Conservation (phyloP, 2,113 vertebrate species). For the Eupsittula cactorum region DNA sequence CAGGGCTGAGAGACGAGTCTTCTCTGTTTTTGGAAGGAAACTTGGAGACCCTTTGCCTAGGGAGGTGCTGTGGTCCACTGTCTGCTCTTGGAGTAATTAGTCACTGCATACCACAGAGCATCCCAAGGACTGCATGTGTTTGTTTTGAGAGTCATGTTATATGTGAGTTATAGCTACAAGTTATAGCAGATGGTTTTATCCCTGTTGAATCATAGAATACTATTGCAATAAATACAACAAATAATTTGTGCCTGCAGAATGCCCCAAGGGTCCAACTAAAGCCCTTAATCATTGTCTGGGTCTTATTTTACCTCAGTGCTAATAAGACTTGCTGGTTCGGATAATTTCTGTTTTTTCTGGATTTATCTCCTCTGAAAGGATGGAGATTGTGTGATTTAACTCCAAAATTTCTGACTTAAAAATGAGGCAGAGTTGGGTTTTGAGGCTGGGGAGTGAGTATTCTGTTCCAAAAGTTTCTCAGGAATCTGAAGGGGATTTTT, state of each 20-base stretch:
- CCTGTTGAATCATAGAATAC: neutral
- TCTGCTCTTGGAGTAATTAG: neutral
- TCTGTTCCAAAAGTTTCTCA: neutral
- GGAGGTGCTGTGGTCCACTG: neutral
- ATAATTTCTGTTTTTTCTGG: neutral
- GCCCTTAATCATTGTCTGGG: neutral
- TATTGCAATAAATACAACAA: neutral
- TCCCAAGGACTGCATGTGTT: neutral
- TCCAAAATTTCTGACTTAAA: neutral
- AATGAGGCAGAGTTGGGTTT: neutral
- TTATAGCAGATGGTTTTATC: neutral
- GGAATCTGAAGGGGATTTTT: neutral
- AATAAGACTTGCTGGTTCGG: neutral
- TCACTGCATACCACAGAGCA: neutral
- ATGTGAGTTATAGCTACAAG: neutral
- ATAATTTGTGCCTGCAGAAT: neutral
- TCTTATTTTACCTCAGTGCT: neutral
- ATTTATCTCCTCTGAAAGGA: neutral
- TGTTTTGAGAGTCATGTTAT: neutral
- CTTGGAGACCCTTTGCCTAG: neutral
- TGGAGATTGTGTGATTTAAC: neutral
- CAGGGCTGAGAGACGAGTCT: neutral
- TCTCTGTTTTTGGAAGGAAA: neutral
- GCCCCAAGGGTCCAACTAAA: neutral
- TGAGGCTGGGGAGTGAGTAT: neutral